Percentiles rank a stretch among this genome's conserved stretches.
phyloP scores from a whole-genome alignment of 2,113 vertebrate genomes.

The Pseudorasbora parva region DNA sequence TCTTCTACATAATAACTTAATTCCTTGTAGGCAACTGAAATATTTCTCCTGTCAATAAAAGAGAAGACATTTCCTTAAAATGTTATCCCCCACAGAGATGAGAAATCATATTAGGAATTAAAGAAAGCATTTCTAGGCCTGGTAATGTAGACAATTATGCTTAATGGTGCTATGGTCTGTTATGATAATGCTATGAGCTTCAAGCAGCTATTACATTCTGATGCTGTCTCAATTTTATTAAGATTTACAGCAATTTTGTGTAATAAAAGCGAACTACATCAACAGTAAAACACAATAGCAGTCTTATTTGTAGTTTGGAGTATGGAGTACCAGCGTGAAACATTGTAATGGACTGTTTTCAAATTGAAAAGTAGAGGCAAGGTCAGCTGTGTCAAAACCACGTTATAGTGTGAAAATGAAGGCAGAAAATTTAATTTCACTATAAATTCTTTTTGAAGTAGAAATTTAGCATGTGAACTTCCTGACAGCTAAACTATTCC shows the following conservation, averaged over 20 bases:
- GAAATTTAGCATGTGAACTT: slow-evolving; percentile 18
- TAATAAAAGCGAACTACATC: slow-evolving; percentile 7
- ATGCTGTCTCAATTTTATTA: slow-evolving; percentile 25
- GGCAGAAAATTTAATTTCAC: slow-evolving; percentile 6
- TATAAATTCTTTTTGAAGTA: not conserved
- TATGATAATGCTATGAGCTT: slow-evolving; percentile 38
- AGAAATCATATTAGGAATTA: slow-evolving; percentile 42
- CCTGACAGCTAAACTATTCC: slow-evolving; percentile 14
- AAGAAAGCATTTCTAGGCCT: slow-evolving; percentile 22
- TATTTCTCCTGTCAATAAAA: slow-evolving; percentile 37
- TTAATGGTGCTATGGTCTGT: slow-evolving; percentile 30
- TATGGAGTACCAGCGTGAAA: not conserved
- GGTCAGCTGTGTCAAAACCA: not conserved
- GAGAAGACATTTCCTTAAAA: slow-evolving; percentile 16
- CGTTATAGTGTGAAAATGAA: not conserved
- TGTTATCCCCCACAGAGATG: not conserved
- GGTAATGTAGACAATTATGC: slow-evolving; percentile 4
- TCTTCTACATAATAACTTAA: slow-evolving; percentile 44
- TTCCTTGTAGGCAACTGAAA: slow-evolving; percentile 35
- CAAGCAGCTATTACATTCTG: slow-evolving; percentile 11
- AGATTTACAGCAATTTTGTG: slow-evolving; percentile 1
- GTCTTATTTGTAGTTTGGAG: not conserved
- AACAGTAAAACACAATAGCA: slow-evolving; percentile 5
- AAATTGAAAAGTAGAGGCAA: slow-evolving; percentile 18
- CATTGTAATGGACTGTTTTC: not conserved